Evolutionary conservation across 1,140 invertebrate genomes (phyloP).

Genomic region (Dysdera silvatica): DNA sequence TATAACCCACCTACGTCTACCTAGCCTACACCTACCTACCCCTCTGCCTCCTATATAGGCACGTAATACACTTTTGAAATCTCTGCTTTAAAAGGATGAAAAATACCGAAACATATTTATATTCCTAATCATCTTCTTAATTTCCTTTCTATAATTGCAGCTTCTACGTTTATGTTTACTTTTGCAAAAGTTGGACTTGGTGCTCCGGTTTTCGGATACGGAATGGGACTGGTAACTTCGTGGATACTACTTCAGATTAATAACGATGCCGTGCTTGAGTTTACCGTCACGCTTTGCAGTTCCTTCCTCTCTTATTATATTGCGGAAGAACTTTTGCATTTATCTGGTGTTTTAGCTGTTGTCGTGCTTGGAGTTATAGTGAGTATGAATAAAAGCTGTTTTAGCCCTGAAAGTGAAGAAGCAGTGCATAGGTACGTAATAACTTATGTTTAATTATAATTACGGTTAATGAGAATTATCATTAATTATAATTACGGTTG

Average conservation of each 20-base stretch:
- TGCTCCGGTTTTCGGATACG: slow-evolving; percentile 43
- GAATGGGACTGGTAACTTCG: slow-evolving; percentile 42
- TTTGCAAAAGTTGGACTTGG: slow-evolving; percentile 39
- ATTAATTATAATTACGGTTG: neutral
- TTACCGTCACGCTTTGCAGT: slow-evolving; percentile 45
- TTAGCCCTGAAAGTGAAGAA: slow-evolving; percentile 46
- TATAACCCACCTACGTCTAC: too few relatives aligned
- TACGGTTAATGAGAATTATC: neutral
- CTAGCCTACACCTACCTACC: too few relatives aligned
- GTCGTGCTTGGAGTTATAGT: slow-evolving; percentile 45
- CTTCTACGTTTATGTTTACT: slow-evolving; percentile 34
- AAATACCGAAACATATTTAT: too few relatives aligned
- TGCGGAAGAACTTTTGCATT: slow-evolving; percentile 41
- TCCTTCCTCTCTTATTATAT: slow-evolving; percentile 47
- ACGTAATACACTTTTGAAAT: too few relatives aligned
- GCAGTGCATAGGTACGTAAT: slow-evolving; percentile 43
- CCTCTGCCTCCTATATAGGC: too few relatives aligned
- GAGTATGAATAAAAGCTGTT: slow-evolving; percentile 42
- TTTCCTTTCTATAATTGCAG: slow-evolving; percentile 29
- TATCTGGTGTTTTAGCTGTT: slow-evolving; percentile 48
- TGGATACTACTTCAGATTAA: slow-evolving; percentile 42
- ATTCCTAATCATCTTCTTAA: too few relatives aligned
- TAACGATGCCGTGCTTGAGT: slow-evolving; percentile 44
- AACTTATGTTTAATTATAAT: neutral
- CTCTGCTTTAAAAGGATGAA: too few relatives aligned